Percentiles rank a stretch among this genome's conserved stretches.
These are phyloP conservation scores for Eulimnadia texana DNA, from an alignment of 1,140 invertebrate species.

Conservation along the genomic window DNA sequence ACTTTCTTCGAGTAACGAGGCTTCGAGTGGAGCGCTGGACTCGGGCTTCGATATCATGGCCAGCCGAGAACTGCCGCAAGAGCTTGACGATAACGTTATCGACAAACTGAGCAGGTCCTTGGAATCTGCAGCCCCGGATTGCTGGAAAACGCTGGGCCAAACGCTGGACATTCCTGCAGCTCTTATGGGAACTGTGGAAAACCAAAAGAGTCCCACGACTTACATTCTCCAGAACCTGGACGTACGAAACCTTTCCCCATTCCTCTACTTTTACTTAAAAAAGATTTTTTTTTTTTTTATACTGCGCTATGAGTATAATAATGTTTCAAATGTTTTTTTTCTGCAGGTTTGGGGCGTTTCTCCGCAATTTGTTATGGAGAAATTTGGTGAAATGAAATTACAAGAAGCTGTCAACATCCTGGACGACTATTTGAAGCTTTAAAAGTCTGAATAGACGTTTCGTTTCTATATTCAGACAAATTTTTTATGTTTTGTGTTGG, in stretches of 20 bases:
- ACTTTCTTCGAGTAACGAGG: background rate
- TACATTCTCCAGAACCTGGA: constrained; percentile 11
- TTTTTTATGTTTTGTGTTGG: too few species aligned
- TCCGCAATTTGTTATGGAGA: constrained; percentile 1
- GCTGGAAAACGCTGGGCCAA: background rate
- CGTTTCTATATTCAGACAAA: too few species aligned
- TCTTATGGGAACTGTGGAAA: background rate
- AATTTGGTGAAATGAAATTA: background rate
- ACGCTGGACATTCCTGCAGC: background rate
- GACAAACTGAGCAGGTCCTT: background rate
- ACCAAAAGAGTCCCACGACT: constrained; percentile 6
- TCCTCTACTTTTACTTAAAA: background rate
- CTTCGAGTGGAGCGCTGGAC: background rate
- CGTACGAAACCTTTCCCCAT: background rate
- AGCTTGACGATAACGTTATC: constrained; percentile 4
- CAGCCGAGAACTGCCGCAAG: constrained; percentile 11
- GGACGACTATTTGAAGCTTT: constrained; percentile 2
- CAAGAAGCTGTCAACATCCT: background rate
- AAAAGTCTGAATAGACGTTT: too few species aligned
- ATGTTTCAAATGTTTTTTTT: background rate
- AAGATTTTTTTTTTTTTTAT: background rate
- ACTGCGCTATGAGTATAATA: background rate
- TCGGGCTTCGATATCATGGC: constrained; percentile 13
- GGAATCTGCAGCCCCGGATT: background rate
- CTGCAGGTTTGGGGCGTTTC: constrained; percentile 7